Evolutionary conservation across 2,888 invertebrate species (phyloP).

Genomic region (Drosophila crucigera): DNA sequence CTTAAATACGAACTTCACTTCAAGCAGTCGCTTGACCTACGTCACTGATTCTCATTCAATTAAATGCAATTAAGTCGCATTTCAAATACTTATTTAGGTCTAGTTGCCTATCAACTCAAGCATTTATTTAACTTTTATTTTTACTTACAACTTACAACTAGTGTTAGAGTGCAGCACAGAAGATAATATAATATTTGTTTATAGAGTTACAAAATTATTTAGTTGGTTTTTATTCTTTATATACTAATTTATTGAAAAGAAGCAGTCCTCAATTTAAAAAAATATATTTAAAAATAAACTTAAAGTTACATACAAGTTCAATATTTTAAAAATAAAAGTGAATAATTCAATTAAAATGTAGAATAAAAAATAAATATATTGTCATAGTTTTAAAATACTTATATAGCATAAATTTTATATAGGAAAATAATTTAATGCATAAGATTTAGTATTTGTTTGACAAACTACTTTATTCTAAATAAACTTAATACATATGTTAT

Average conservation of each 20-base stretch:
- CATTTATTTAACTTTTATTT: background rate
- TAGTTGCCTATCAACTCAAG: background rate
- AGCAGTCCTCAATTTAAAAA: background rate
- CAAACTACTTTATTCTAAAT: background rate
- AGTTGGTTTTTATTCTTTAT: background rate
- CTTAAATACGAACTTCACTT: constrained; percentile 37
- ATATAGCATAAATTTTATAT: background rate
- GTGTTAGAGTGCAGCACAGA: background rate
- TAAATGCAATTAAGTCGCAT: constrained; percentile 29
- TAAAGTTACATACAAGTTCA: background rate
- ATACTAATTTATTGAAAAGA: background rate
- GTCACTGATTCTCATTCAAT: constrained; percentile 22
- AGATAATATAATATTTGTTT: background rate
- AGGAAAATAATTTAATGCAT: background rate
- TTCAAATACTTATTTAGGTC: constrained; percentile 1
- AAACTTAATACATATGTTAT: background rate
- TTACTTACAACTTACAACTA: background rate
- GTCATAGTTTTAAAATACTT: background rate
- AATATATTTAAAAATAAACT: background rate
- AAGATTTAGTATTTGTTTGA: background rate
- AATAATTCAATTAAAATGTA: background rate
- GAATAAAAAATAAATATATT: too few species aligned
- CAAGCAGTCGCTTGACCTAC: constrained; percentile 21
- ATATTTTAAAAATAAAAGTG: background rate
- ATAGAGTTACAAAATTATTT: background rate